Evolutionary conservation across 1,140 invertebrate species (phyloP), one percentile per base, ranked within the genome.

Genomic region (Eumeta japonica): DNA sequence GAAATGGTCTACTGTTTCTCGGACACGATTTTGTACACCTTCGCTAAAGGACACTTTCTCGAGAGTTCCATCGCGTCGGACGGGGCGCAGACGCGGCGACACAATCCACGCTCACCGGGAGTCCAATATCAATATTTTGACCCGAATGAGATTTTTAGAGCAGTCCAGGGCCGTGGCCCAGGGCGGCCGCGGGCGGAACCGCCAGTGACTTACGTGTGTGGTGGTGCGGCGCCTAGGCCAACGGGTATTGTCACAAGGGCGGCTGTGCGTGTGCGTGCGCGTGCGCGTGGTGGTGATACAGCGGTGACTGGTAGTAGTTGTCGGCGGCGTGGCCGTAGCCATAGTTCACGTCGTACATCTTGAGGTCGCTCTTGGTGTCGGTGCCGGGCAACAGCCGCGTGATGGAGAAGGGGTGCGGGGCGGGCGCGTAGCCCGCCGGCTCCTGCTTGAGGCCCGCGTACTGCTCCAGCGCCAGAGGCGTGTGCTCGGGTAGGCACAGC

Each of bases 361-460:
- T 89, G 43, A 89, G 80, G 62, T 89, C 86, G 28, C 88, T 81
- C 63, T 92, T 90, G 37, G 85, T 86, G 54, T 90, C 89, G 29
- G 88, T 86, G 37, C 87, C 86, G 7, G 90, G 89, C 52, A 92
- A 73, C 56, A 96, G 81, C 59, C 92, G 86, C 46, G 90, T 94
- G 54, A 97, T 96, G 62, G 90, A 93, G 75, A 96, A 97, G 1
- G 94, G 93, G 67, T 95, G 90, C 61, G 81, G 86, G 38, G 88
- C 86, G 5, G 87, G 82, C 17, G 87, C 85, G 51, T 88, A 89
- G n/a, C 83, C 83, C 9, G 82, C 70, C 16, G 86, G 84, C 60
- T 90, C 87, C 63, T 90, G 87, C 63, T 90, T 88, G 52, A 90
- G 73, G 45, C 84, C 85, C 36, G 68, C 71, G 51, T 77, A 77